Conservation (phyloP, 1,140 invertebrate genomes). For the Pseudobourletiella spinata region DNA sequence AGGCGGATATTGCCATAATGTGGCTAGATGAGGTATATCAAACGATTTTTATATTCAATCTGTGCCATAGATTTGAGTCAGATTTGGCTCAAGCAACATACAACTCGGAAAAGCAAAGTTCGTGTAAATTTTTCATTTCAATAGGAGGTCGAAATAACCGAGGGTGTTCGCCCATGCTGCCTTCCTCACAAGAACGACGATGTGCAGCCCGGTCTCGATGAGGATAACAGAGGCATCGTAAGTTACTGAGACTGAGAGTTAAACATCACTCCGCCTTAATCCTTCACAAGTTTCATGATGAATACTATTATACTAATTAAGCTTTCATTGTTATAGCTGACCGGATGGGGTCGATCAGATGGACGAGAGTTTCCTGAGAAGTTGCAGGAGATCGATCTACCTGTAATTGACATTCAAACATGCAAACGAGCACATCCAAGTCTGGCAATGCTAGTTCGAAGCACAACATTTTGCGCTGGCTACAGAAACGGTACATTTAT, state of each 20-base stretch:
- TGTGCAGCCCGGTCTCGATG: background rate
- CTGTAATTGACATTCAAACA: constrained; percentile 11
- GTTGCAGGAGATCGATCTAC: constrained; percentile 18
- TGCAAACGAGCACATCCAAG: constrained; percentile 16
- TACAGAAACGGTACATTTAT: constrained; percentile 17
- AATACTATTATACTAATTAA: too few species aligned
- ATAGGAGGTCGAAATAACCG: constrained; percentile 9
- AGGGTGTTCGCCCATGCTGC: constrained; percentile 13
- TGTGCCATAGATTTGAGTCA: background rate
- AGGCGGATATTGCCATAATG: constrained; percentile 27
- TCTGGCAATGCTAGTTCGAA: constrained; percentile 7
- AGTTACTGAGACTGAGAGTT: background rate
- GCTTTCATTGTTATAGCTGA: too few species aligned
- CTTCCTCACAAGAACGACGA: constrained; percentile 11
- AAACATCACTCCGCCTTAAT: background rate
- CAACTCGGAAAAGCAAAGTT: background rate
- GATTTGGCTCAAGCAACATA: too few species aligned
- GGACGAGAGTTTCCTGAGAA: constrained; percentile 14
- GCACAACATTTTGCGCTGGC: constrained; percentile 24
- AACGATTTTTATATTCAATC: background rate
- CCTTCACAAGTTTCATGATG: too few species aligned
- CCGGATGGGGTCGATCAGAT: constrained; percentile 22
- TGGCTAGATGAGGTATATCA: constrained; percentile 13
- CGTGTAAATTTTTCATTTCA: background rate
- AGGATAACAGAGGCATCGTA: constrained; percentile 14